Conservation (phyloP, 2,888 invertebrate genomes). For the Folsomia manolachei region DNA sequence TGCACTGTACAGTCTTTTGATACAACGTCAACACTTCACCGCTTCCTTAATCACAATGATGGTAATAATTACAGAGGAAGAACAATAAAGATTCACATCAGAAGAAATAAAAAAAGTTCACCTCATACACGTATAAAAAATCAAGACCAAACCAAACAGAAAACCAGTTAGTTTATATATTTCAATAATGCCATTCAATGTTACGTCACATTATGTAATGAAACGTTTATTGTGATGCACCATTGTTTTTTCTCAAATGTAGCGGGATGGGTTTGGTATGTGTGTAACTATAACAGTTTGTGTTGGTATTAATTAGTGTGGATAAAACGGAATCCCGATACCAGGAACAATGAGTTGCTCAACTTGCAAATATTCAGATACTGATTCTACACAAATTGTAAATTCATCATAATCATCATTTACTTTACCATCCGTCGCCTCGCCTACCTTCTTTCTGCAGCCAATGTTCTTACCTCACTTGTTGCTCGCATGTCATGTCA, state of each 20-base stretch:
- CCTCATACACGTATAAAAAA: slow-evolving; percentile 1
- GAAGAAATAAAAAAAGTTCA: slow-evolving; percentile 1
- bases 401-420: slow-evolving; percentile 6
- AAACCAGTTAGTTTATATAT: not conserved
- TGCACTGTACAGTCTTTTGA: too few relatives aligned
- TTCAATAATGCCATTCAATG: not conserved
- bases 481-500: slow-evolving; percentile 2
- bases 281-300: not conserved
- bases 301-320: slow-evolving; percentile 10
- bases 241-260: not conserved
- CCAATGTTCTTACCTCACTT: not conserved
- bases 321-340: slow-evolving; percentile 7
- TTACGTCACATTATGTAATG: too few relatives aligned
- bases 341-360: slow-evolving; percentile 1
- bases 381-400: not conserved
- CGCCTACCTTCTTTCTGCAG: too few relatives aligned
- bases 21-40: not conserved
- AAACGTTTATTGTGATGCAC: too few relatives aligned
- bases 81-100: slow-evolving; percentile 19
- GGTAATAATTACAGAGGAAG: not conserved
- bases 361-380: slow-evolving; percentile 5
- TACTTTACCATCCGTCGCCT: not conserved
- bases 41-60: slow-evolving; percentile 10
- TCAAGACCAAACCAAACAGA: slow-evolving; percentile 1
- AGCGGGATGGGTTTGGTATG: not conserved